Evolutionary conservation across 2,113 vertebrate genomes (phyloP).

Genomic region (Atrichornis clamosus): DNA sequence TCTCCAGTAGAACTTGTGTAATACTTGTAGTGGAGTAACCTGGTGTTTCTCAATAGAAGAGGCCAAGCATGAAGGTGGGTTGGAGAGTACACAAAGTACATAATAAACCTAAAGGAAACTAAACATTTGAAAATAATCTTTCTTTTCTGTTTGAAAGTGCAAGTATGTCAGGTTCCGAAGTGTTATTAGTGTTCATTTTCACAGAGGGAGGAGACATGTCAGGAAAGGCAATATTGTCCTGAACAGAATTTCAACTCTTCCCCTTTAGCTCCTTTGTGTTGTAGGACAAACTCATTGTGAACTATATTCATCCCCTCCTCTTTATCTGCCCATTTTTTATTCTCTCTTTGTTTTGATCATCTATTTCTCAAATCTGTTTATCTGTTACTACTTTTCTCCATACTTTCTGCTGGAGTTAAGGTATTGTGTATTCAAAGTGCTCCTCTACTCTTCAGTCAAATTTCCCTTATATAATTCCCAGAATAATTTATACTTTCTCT

Average conservation of each 20-base stretch:
- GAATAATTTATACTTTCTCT: not conserved
- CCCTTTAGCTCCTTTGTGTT: not conserved
- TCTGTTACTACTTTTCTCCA: not conserved
- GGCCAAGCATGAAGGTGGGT: not conserved
- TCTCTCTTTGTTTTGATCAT: not conserved
- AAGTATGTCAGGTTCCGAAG: not conserved
- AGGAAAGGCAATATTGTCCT: not conserved
- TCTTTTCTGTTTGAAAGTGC: not conserved
- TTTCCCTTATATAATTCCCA: not conserved
- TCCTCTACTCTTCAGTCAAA: not conserved
- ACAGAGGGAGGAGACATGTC: not conserved
- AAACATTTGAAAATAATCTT: not conserved
- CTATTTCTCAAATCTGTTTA: not conserved
- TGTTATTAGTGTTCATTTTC: not conserved
- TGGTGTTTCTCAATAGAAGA: not conserved
- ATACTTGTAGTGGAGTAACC: not conserved
- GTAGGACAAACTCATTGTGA: not conserved
- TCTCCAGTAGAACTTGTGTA: not conserved
- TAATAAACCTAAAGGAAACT: not conserved
- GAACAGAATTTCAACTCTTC: not conserved
- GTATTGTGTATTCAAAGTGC: not conserved
- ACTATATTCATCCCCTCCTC: not conserved
- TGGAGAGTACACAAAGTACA: fast-evolving
- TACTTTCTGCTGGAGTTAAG: not conserved
- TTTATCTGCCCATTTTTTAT: not conserved